Base-by-base conservation (phyloP, 2,113 vertebrate genomes). In the Chitala chitala region DNA sequence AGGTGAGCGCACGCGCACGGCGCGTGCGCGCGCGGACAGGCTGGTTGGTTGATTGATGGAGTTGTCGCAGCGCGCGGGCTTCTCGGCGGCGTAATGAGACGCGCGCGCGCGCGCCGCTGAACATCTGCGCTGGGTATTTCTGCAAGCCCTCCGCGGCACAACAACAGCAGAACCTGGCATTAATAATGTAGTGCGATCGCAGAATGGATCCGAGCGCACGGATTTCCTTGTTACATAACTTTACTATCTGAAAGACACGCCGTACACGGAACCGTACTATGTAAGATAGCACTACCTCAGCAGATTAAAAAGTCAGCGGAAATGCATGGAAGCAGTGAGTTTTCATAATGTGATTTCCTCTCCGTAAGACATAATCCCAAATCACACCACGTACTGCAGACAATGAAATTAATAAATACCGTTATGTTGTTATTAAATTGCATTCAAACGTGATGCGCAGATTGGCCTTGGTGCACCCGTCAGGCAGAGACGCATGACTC, bases 81-180 rank as follows among this genome's bases (percentile, higher is more conserved):
- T n/a, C n/a, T n/a, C 17, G 40, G 53, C 15, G 5, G 55, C 42
- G 1, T 15, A 9, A 24, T 7, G 7, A 8, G n/a, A 17, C 24
- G 1, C 31, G 8, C 22, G n/a, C 17, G 22, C 8, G 20, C 6
- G 8, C 44, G n/a, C 55, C 36, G 42, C 22, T 31, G 56, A 50
- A 48, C 38, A 51, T 22, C 9, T 36, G 71, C 7, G 29, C 40
- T 20, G 26, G 31, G 58, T 36, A 73, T 50, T 36, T 50, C 56
- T 15, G 24, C 71, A 61, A 29, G 55, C 15, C 71, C 56, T 63
- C 24, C 36, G 17, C 6, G 56, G 71, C 10, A 48, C 15, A 20
- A 15, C 22, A 61, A 73, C 44, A n/a, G n/a, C n/a, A 50, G 38
- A 46, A 59, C 46, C n/a, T 46, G 54, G 48, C 54, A 59, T 71